Evolutionary conservation across 2,797 vertebrate genomes (phyloP).

Genomic region (Pyrocephalus nanus): DNA sequence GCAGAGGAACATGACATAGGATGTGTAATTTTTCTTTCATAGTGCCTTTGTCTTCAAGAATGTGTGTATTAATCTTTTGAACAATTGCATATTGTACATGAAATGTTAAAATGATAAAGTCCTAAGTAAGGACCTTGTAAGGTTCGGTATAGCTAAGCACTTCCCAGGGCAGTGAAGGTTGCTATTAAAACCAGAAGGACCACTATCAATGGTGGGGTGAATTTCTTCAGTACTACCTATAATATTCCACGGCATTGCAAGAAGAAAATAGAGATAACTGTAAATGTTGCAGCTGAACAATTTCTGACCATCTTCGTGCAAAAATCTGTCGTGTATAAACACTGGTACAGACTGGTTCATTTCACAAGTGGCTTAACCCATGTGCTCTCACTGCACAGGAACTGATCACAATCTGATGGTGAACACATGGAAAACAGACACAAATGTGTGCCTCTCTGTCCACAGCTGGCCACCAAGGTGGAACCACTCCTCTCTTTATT

Average conservation of each 20-base stretch:
- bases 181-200: neutral
- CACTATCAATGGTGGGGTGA: neutral
- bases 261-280: neutral
- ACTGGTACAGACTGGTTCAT: neutral
- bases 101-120: neutral
- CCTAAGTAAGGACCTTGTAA: neutral
- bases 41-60: neutral
- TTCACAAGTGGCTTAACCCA: neutral
- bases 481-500: neutral
- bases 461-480: neutral
- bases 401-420: neutral
- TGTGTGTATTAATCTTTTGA: neutral
- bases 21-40: neutral
- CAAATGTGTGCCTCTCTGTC: neutral
- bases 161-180: neutral
- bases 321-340: rapidly evolving
- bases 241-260: neutral
- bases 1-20: neutral
- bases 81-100: neutral
- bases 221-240: neutral
- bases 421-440: neutral
- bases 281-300: neutral
- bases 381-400: neutral
- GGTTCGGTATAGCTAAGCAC: neutral
- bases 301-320: neutral